phyloP scores from a whole-genome alignment of 92 coral and sea anemone genomes.

The Zoanthus solanderi region DNA sequence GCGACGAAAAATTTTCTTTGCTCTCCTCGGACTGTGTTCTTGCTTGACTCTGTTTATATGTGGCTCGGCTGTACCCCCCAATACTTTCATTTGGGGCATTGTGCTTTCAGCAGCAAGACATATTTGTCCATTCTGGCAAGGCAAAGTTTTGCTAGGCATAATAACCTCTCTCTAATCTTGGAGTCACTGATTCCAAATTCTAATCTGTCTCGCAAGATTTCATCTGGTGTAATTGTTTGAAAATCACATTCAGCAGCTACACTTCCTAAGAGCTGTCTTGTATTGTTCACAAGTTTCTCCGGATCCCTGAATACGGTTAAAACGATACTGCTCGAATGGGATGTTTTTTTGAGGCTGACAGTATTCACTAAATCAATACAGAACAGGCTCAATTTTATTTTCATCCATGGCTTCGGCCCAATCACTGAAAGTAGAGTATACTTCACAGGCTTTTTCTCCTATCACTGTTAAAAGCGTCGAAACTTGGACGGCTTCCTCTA shows the following conservation, averaged over 20 bases:
- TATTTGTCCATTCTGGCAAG: not conserved
- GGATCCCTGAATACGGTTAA: too few species aligned
- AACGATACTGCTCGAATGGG: too few species aligned
- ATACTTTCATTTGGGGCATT: too few species aligned
- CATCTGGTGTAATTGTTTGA: not conserved
- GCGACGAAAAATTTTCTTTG: too few species aligned
- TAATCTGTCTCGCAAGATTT: not conserved
- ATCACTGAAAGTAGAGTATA: slow-evolving; percentile 41
- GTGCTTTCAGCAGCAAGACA: not conserved
- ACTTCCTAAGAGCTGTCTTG: too few species aligned
- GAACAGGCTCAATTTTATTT: not conserved
- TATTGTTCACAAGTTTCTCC: too few species aligned
- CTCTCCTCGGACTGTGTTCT: too few species aligned
- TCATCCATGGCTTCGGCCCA: slow-evolving; percentile 39
- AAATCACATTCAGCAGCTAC: not conserved
- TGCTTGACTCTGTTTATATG: too few species aligned
- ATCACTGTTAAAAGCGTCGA: slow-evolving; percentile 46
- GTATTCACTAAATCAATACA: too few species aligned
- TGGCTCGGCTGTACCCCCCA: too few species aligned
- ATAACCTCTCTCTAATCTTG: not conserved
- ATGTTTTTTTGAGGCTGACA: too few species aligned
- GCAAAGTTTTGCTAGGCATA: not conserved
- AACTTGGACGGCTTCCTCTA: slow-evolving; percentile 27
- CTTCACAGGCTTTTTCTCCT: slow-evolving; percentile 53
- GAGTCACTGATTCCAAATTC: not conserved